Percentiles rank a stretch among this genome's conserved stretches.
phyloP scores from a whole-genome alignment of 2,113 vertebrate genomes.

The Rhabdomys dilectus region DNA sequence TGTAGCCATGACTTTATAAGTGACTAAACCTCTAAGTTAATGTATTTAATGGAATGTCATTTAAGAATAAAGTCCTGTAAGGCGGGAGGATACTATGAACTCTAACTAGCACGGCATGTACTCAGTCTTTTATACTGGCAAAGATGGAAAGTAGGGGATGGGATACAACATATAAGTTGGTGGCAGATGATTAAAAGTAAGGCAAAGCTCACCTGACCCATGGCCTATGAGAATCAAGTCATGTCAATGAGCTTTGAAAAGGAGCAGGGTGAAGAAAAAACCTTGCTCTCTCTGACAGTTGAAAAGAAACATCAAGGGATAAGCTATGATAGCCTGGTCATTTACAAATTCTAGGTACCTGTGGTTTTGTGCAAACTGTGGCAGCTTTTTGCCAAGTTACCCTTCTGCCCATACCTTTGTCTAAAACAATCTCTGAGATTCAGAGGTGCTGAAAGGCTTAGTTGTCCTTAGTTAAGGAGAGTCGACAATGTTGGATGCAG shows the following conservation, averaged over 20 bases:
- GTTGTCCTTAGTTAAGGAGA: conserved; percentile 53
- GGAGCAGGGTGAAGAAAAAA: background rate
- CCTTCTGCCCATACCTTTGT: conserved; percentile 39
- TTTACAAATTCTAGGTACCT: conserved; percentile 57
- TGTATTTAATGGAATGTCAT: background rate
- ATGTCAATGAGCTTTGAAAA: conserved; percentile 37
- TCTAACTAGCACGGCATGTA: too few species aligned
- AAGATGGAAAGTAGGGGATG: background rate
- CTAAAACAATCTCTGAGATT: conserved; percentile 64
- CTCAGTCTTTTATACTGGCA: background rate
- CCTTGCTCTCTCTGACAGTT: background rate
- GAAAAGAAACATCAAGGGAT: conserved; percentile 23
- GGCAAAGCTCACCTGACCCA: background rate
- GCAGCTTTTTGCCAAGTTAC: conserved; percentile 2
- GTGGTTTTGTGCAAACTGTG: conserved; percentile 17
- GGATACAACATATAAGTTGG: background rate
- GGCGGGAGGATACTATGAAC: background rate
- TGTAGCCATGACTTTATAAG: background rate
- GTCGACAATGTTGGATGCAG: conserved; percentile 62
- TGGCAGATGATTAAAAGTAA: background rate
- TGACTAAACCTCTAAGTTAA: background rate
- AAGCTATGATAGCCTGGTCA: background rate
- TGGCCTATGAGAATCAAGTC: background rate
- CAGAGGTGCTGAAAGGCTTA: conserved; percentile 65
- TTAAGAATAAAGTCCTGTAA: background rate